Evolutionary conservation across 2,888 invertebrate species (phyloP), one percentile per base, ranked within the genome.

Genomic region (Phasia obesa): DNA sequence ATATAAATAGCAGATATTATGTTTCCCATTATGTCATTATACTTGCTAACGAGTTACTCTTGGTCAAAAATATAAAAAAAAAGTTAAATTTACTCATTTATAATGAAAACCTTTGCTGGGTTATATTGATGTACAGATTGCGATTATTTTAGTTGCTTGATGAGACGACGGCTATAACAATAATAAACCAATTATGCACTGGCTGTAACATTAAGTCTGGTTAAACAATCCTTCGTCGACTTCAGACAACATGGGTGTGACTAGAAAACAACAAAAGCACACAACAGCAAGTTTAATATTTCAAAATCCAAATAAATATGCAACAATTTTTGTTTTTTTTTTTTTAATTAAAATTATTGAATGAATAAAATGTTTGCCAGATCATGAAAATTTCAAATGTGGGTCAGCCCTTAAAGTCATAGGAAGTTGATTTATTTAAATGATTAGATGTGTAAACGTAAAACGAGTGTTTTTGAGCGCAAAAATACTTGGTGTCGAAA

Each of bases 141-240:
- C 13, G 17, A 23, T 60, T 49, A n/a, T 21, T 25, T 73, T 44
- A 31, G 17, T 57, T 11, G 11, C 35, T 23, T 74, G 38, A 42
- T 64, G 64, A 5, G 27, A 27, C n/a, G 35, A 55, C 55, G 31
- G 64, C 23, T 47, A 55, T 47, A 62, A 70, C 57, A 65, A 55
- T 23, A 85, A 87, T 89, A 89, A 89, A 88, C 88, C 89, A 89
- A 89, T 89, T 89, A 89, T 89, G 87, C 88, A 88, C 88, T 88
- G 89, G 88, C 87, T 86, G 87, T 87, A 86, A 87, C 87, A 88
- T 89, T 87, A 87, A 87, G 53, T 67, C 55, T 44, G 59, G 19
- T 49, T 55, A 44, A 74, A 80, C 79, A 55, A 69, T 55, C 49
- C 49, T 51, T 51, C 25, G 42, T 64, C 23, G 4, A 13, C 4